Evolutionary conservation across 2,888 invertebrate species (phyloP).

Genomic region (Coremacera marginata): DNA sequence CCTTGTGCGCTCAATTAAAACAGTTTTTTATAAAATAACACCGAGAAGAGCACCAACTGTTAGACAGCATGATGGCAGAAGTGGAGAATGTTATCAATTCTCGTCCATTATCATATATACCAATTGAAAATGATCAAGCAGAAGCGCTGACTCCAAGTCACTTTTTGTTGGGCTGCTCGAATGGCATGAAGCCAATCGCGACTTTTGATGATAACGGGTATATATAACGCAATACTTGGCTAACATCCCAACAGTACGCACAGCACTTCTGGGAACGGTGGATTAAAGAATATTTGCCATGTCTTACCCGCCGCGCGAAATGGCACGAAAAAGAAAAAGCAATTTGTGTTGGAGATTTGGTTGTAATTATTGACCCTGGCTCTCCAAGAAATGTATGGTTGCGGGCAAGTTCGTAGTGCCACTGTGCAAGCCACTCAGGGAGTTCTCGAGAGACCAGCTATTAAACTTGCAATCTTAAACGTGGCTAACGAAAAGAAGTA

Average conservation of each 20-base stretch:
- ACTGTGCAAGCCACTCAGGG: too few relatives aligned
- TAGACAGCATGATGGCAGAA: conserved; percentile 33
- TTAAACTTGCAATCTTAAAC: too few relatives aligned
- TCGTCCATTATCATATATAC: conserved; percentile 36
- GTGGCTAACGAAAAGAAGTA: too few relatives aligned
- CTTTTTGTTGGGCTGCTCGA: conserved; percentile 40
- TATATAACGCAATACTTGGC: conserved; percentile 30
- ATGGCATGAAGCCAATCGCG: background rate
- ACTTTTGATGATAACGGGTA: conserved; percentile 18
- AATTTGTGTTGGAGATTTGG: conserved; percentile 39
- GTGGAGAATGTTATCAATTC: conserved; percentile 41
- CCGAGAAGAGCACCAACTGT: conserved; percentile 22
- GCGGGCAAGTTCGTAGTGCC: too few relatives aligned
- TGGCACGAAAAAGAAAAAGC: conserved; percentile 37
- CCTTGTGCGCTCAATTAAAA: conserved; percentile 33
- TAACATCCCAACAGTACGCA: conserved; percentile 39
- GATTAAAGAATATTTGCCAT: conserved; percentile 39
- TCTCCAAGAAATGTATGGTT: conserved; percentile 27
- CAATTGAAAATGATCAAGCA: conserved; percentile 25
- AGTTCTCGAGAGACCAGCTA: too few relatives aligned
- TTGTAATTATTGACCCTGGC: conserved; percentile 43
- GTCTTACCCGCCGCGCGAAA: conserved; percentile 40
- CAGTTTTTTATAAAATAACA: conserved; percentile 10
- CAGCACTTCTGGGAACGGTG: conserved; percentile 32
- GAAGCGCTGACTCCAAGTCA: conserved; percentile 45